These are phyloP conservation scores for Odontomyia ornata DNA, from an alignment of 2,888 invertebrate genomes.

Conservation along the genomic window DNA sequence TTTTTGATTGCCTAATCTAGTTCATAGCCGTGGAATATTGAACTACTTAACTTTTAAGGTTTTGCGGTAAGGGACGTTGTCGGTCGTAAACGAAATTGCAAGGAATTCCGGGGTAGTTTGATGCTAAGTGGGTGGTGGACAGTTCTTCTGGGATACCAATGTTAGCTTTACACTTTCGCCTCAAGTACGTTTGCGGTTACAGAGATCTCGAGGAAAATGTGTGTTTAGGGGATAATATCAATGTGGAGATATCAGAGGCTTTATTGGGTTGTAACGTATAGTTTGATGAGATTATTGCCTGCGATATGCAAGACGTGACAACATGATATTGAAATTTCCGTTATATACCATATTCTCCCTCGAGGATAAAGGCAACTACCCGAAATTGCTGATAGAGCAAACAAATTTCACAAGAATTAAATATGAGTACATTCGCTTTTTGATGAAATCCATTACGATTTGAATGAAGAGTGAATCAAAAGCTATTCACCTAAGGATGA, in stretches of 20 bases:
- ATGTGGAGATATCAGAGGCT: not conserved
- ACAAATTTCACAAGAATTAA: no score
- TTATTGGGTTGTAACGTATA: no score
- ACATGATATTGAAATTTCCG: no score
- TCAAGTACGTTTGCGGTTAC: not conserved
- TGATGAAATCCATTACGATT: no score
- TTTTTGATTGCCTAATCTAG: conserved; percentile 31
- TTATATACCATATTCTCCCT: no score
- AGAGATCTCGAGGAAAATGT: not conserved
- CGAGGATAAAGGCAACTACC: no score
- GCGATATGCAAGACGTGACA: no score
- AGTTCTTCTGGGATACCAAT: not conserved
- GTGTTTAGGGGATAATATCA: not conserved
- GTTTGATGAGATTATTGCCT: no score
- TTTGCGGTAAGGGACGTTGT: not conserved
- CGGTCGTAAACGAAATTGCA: not conserved
- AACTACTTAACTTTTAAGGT: conserved; percentile 17
- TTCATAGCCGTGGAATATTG: conserved; percentile 10
- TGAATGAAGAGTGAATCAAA: no score
- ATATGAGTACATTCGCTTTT: no score
- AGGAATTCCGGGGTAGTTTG: not conserved
- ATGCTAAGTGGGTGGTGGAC: not conserved
- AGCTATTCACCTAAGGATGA: no score
- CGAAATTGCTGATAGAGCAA: no score
- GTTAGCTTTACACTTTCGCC: not conserved